Base-by-base conservation (phyloP, 1,140 invertebrate species). In the Drosophila hydei region DNA sequence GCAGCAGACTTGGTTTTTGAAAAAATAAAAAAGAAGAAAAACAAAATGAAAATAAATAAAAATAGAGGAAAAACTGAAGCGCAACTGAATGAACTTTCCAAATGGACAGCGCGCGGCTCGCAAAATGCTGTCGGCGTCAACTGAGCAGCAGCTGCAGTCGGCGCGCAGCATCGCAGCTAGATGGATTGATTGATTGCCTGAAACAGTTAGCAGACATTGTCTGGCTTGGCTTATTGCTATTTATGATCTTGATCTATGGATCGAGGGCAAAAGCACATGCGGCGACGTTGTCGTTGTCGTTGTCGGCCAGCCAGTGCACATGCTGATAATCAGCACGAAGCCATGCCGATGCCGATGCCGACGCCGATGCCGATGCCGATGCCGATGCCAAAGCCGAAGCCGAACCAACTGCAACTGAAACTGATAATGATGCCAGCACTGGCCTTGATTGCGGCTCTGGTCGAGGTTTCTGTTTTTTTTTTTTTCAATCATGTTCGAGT, bases 171-270 rank as follows among this genome's bases (percentile, higher is more conserved):
- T 60, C 54, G 68, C 30, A 6, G 77, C 75, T 71, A 88, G 83
- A 88, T 90, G 84, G 79, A 90, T 90, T 90, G 89, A 90, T 90
- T 90, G 89, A 90, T 90, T 90, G 89, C 79, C 89, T 74, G 83
- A 90, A 90, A 90, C 88, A 90, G 89, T 90, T 90, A 90, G 89
- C 88, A 90, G 83, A 88, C 88, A 90, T 84, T 89, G 85, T 89
- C 85, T 89, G 77, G 83, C 75, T 51, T 74, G 62, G 84, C 83
- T 90, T 90, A 89, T 90, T 90, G 89, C 89, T 90, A 90, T 90
- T 90, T 90, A 90, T 90, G 88, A 90, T 90, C 89, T 90, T 90
- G 89, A 90, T 90, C 89, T 90, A 90, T 90, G 88, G 83, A 90
- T 90, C 89, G 89, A 89, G 89, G 88, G 83, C 89, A 90, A 88